These are phyloP conservation scores for Drosophila cardini DNA, from an alignment of 1,140 invertebrate genomes.

Conservation along the genomic window DNA sequence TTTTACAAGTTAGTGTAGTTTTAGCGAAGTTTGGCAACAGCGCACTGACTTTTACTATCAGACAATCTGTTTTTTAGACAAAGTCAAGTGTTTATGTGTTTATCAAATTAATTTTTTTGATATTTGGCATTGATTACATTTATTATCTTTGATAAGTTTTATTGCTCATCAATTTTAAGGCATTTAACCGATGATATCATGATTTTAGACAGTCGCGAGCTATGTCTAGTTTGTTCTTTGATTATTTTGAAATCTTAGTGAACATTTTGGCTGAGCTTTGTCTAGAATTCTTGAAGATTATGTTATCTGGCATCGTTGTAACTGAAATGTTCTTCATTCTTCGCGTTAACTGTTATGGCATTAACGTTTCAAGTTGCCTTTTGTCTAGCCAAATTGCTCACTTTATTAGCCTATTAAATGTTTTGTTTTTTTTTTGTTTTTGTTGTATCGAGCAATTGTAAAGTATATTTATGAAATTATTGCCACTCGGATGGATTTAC, in stretches of 20 bases:
- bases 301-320: neutral
- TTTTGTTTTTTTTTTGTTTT: neutral
- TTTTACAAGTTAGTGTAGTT: neutral
- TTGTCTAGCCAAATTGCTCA: constrained; percentile 6
- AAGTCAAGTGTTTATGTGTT: neutral
- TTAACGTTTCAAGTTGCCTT: neutral
- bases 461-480: constrained; percentile 24
- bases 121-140: neutral
- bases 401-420: constrained; percentile 15
- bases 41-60: neutral
- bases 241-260: neutral
- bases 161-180: neutral
- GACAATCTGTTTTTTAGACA: neutral
- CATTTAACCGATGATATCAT: constrained; percentile 2
- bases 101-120: neutral
- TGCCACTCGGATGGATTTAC: constrained; percentile 21
- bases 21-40: neutral
- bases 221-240: neutral
- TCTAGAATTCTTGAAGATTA: no score
- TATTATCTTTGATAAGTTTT: neutral
- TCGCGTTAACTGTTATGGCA: neutral
- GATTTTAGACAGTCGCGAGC: neutral
- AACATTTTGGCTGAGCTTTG: neutral
- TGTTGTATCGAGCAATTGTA: neutral
- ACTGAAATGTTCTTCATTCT: neutral